Conservation (phyloP, 2,797 vertebrate genomes). For the Notolepis coatsorum region DNA sequence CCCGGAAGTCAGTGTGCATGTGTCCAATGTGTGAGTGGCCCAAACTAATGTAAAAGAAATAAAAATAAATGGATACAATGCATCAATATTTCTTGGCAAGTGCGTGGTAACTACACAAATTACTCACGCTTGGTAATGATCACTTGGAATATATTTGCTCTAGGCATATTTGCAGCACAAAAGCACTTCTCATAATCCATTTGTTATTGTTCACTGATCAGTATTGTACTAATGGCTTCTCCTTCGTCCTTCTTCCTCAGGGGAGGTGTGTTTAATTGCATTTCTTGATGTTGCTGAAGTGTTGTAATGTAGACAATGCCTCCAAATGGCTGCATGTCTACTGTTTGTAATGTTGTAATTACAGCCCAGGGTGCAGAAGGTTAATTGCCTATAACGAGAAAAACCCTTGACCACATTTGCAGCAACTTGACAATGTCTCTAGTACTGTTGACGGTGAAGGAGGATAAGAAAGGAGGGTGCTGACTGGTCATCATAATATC, state of each 20-base stretch:
- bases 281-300: slow-evolving; percentile 20
- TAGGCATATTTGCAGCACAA: neutral
- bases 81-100: slow-evolving; percentile 58
- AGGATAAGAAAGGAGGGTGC: neutral
- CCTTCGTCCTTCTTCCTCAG: slow-evolving; percentile 13
- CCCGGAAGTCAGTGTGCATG: slow-evolving; percentile 24
- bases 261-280: slow-evolving; percentile 34
- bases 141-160: slow-evolving; percentile 17
- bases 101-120: slow-evolving; percentile 35
- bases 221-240: slow-evolving; percentile 1
- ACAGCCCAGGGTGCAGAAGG: slow-evolving; percentile 48
- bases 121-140: slow-evolving; percentile 33
- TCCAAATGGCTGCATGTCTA: slow-evolving; percentile 34
- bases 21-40: slow-evolving; percentile 13
- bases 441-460: neutral
- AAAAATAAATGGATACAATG: slow-evolving; percentile 46
- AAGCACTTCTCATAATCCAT: slow-evolving; percentile 17
- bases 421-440: slow-evolving; percentile 14
- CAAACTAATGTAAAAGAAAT: slow-evolving; percentile 3
- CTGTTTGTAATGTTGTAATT: slow-evolving; percentile 59
- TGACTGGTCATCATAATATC: neutral
- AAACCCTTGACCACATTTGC: slow-evolving; percentile 53
- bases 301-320: slow-evolving; percentile 37
- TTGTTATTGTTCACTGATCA: slow-evolving; percentile 29
- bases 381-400: slow-evolving; percentile 60